A percentile compares a stretch with the other conserved stretches of the same genome.
phyloP scores from a whole-genome alignment of 2,797 vertebrate species.

The Zalophus californianus region DNA sequence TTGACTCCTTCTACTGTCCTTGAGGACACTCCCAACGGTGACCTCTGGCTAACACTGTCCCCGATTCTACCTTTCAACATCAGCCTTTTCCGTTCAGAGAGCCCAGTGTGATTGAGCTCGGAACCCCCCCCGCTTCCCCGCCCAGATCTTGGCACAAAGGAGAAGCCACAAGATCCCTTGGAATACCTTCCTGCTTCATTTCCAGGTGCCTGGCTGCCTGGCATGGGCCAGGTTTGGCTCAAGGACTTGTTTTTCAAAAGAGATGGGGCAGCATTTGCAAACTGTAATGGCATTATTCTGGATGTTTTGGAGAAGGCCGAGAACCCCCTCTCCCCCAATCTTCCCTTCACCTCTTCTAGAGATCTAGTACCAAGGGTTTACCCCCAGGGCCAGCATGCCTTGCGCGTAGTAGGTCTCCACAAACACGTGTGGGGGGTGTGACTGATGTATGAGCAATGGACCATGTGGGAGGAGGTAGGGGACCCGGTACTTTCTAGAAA shows the following conservation, averaged over 20 bases:
- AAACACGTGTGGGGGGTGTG: accelerated
- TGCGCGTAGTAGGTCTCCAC: background rate
- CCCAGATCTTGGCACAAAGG: slow-evolving; percentile 34
- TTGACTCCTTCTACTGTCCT: background rate
- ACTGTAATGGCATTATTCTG: background rate
- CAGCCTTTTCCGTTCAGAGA: background rate
- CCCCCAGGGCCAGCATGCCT: background rate
- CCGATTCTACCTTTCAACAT: background rate
- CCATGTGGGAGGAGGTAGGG: background rate
- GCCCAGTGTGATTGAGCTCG: background rate
- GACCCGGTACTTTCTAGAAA: background rate
- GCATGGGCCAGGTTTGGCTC: slow-evolving; percentile 39
- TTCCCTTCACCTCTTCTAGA: background rate
- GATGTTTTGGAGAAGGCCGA: background rate
- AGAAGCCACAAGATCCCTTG: slow-evolving; percentile 63
- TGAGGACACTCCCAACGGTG: background rate
- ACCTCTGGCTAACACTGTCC: background rate
- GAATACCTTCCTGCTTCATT: slow-evolving; percentile 41
- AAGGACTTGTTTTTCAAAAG: slow-evolving; percentile 70
- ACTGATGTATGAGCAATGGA: background rate
- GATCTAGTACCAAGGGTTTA: background rate
- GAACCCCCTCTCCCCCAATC: background rate
- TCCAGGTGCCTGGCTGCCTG: slow-evolving; percentile 63
- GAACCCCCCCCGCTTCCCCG: accelerated
- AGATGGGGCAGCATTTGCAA: slow-evolving; percentile 7